These are phyloP conservation scores for Henricia sp. DNA, from an alignment of 53 echinoderm and acorn worm species.

Conservation along the genomic window DNA sequence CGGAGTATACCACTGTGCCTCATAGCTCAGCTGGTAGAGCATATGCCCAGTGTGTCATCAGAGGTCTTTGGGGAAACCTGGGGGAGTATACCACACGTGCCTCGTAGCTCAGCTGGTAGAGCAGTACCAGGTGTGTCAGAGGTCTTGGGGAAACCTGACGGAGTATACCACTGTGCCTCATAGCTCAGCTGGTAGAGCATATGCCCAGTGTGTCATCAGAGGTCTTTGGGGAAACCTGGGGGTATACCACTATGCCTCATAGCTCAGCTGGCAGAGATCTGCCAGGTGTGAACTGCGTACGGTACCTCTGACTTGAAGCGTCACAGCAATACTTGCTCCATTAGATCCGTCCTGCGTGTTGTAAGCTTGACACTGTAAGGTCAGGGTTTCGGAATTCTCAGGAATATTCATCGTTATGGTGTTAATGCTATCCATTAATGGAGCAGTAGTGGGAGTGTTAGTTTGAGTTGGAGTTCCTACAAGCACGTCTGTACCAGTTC, in stretches of 20 bases:
- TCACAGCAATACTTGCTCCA: slow-evolving; percentile 1
- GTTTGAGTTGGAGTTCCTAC: neutral
- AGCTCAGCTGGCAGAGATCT: no score
- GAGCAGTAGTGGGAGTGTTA: neutral
- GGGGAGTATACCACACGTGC: no score
- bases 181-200: neutral
- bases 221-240: neutral
- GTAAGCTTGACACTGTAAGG: slow-evolving; percentile 3
- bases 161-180: neutral
- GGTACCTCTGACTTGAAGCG: slow-evolving; percentile 19
- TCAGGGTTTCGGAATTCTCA: neutral
- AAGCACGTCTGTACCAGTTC: neutral
- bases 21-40: no score
- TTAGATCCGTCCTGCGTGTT: slow-evolving; percentile 16
- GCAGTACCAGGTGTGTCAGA: neutral
- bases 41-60: no score
- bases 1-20: no score
- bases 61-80: no score
- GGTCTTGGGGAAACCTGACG: neutral
- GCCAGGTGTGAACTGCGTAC: neutral
- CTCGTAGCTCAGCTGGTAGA: no score
- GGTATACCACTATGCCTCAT: no score
- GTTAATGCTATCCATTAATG: slow-evolving; percentile 9
- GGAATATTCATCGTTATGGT: neutral
- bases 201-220: no score